phyloP scores from a whole-genome alignment of 2,888 invertebrate species.

The Agonopterix alstromeriana region DNA sequence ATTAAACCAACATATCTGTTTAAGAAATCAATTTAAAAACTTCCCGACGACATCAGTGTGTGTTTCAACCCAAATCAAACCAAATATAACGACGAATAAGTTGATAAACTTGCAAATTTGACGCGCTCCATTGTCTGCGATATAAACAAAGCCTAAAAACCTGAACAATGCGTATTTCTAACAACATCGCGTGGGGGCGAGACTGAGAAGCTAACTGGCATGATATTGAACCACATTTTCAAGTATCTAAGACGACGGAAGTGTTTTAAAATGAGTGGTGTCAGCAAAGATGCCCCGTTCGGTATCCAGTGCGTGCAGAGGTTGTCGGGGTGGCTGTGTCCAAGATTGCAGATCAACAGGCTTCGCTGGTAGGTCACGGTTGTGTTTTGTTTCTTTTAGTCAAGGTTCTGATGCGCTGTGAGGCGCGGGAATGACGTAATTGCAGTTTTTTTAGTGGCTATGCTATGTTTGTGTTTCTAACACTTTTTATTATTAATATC shows the following conservation, averaged over 20 bases:
- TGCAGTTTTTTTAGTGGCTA: neutral
- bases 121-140: too few relatives aligned
- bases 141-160: too few relatives aligned
- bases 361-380: constrained; percentile 77
- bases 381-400: constrained; percentile 6
- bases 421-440: too few relatives aligned
- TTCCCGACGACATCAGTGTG: too few relatives aligned
- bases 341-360: constrained; percentile 78
- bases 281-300: constrained; percentile 77
- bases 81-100: too few relatives aligned
- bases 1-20: too few relatives aligned
- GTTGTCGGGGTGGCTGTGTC: constrained; percentile 72
- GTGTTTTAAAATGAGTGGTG: constrained; percentile 71
- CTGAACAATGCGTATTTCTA: too few relatives aligned
- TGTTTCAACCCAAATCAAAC: too few relatives aligned
- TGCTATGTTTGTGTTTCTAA: neutral
- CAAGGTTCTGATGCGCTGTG: neutral
- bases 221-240: constrained; percentile 16
- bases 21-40: too few relatives aligned
- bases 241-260: constrained; percentile 29
- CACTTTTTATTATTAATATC: neutral
- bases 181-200: constrained; percentile 14
- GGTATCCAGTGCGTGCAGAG: constrained; percentile 79
- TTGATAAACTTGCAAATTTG: too few relatives aligned
- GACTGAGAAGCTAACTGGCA: constrained; percentile 20